Percentiles rank a stretch among this genome's conserved stretches.
Conservation (phyloP, 2,888 invertebrate genomes). For the Tortrix viridana region DNA sequence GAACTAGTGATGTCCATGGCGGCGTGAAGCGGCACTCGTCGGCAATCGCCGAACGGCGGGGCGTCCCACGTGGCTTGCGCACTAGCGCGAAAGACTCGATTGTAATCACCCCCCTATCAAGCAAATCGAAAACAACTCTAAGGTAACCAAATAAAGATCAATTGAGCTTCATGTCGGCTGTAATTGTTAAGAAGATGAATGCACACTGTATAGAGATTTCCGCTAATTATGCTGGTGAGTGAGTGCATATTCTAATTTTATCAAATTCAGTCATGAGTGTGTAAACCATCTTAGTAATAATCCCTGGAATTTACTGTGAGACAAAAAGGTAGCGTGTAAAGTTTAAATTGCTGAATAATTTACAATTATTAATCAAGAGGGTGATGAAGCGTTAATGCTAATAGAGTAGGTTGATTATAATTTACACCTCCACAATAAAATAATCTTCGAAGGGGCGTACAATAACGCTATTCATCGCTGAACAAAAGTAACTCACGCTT, state of each 20-base stretch:
- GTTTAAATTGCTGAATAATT: conserved; percentile 31
- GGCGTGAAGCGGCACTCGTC: conserved; percentile 76
- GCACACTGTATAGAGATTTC: conserved; percentile 64
- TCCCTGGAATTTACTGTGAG: conserved; percentile 14
- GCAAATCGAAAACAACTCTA: conserved; percentile 24
- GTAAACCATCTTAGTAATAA: conserved; percentile 19
- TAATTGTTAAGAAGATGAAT: conserved; percentile 53
- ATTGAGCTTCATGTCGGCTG: background rate
- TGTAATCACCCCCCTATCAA: conserved; percentile 44
- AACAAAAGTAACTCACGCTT: conserved; percentile 66
- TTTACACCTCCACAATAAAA: conserved; percentile 72
- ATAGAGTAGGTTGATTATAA: conserved; percentile 78
- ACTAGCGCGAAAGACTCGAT: conserved; percentile 67
- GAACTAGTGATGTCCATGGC: conserved; percentile 66
- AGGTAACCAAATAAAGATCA: background rate
- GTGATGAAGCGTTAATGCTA: conserved; percentile 65
- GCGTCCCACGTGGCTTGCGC: conserved; percentile 73
- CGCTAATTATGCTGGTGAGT: conserved; percentile 74
- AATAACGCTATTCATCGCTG: conserved; percentile 75
- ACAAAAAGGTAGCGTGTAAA: background rate
- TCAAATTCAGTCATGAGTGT: conserved; percentile 42
- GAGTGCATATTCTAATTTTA: conserved; percentile 60
- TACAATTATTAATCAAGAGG: conserved; percentile 49
- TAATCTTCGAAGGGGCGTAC: conserved; percentile 73
- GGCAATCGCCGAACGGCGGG: conserved; percentile 76